phyloP scores from a whole-genome alignment of 2,797 vertebrate species.

The Tragopan temminckii region DNA sequence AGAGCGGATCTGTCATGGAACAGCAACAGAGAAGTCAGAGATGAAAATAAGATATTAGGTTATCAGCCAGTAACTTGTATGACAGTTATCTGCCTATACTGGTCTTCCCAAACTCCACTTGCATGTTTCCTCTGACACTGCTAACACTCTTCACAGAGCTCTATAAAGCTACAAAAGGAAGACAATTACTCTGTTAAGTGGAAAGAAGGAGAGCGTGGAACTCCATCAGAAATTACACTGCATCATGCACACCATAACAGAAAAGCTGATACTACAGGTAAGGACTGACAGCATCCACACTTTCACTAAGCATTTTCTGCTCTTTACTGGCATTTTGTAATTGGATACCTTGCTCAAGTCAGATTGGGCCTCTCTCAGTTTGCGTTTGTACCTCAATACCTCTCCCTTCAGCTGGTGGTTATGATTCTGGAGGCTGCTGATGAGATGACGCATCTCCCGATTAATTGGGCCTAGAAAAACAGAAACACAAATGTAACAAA shows the following conservation, averaged over 20 bases:
- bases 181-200: neutral
- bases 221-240: neutral
- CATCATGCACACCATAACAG: rapidly evolving
- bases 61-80: neutral
- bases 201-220: neutral
- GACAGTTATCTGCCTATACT: neutral
- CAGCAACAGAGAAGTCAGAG: neutral
- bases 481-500: neutral
- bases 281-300: neutral
- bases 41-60: neutral
- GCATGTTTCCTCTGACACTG: neutral
- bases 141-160: neutral
- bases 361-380: conserved; percentile 92
- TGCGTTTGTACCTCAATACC: conserved; percentile 93
- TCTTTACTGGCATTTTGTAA: neutral
- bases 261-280: neutral
- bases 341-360: conserved; percentile 91
- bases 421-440: conserved; percentile 97
- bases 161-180: neutral
- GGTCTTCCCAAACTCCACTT: neutral
- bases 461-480: conserved; percentile 90
- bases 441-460: conserved; percentile 96
- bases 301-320: neutral
- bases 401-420: conserved; percentile 99
- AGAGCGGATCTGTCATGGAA: conserved; percentile 83